Evolutionary conservation across 2,113 vertebrate genomes (phyloP), one percentile per base, ranked within the genome.

Genomic region (Propithecus coquereli): DNA sequence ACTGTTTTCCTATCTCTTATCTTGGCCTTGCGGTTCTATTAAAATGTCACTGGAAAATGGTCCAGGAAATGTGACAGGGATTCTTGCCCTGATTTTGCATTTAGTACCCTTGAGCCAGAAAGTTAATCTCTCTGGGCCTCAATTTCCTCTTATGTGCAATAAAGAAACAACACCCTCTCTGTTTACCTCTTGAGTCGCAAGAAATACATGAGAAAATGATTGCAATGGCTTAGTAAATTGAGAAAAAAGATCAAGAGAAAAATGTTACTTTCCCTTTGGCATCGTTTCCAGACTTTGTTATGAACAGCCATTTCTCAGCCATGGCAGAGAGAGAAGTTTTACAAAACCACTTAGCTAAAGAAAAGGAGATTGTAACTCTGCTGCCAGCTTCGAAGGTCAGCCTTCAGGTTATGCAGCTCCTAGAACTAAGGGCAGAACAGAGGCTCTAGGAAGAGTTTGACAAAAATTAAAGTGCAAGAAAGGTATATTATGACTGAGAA

Each of bases 221-320:
- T 88, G 93, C 11, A 34, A 89, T 76, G 54, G 88, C 71, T 92
- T 81, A 82, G 81, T 59, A 77, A 93, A 94, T 23, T 82, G 77
- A 93, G 93, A 82, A 94, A 85, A 96, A 96, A 81, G 74, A 96
- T 73, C 40, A 84, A 87, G 40, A 79, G 61, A 63, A 95, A 97
- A 96, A 92, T 43, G 32, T 71, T 87, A 30, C 76, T 88, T 89
- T 95, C 91, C 94, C 93, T 92, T 92, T 27, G 61, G 96, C 95
- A 88, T 95, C 12, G 1, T 96, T 95, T 96, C 77, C 70, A 92
- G 85, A 4, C 54, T 94, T 80, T 77, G 85, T 97, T 95, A 96
- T 94, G 96, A 98, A 91, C 70, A 97, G 76, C 50, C 54, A 97
- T 97, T 97, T 94, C 73, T 97, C 95, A 95, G 85, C 65, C 47